phyloP scores from a whole-genome alignment of 1,140 invertebrate species.

The Helicoverpa zea region DNA sequence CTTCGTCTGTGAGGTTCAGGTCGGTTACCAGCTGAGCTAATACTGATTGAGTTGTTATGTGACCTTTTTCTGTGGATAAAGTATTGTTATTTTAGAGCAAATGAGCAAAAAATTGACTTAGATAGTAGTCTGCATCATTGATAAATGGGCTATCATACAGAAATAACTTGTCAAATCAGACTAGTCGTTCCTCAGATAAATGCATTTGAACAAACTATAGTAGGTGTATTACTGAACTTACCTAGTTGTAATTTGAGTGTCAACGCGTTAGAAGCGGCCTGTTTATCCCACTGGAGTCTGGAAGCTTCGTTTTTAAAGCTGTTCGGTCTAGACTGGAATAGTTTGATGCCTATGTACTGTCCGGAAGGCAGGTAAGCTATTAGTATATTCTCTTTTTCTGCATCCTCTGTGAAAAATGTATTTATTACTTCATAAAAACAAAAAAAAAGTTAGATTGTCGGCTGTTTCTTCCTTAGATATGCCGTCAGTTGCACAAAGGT shows the following conservation, averaged over 20 bases:
- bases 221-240: too few relatives aligned
- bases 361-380: constrained; percentile 87
- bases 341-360: constrained; percentile 88
- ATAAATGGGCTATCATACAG: too few relatives aligned
- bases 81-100: constrained; percentile 7
- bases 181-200: too few relatives aligned
- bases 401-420: constrained; percentile 58
- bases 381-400: constrained; percentile 83
- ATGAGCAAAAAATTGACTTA: too few relatives aligned
- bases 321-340: constrained; percentile 73
- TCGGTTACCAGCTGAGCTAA: constrained; percentile 88
- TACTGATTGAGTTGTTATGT: constrained; percentile 88
- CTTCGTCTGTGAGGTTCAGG: constrained; percentile 83
- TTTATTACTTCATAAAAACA: too few relatives aligned
- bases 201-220: too few relatives aligned
- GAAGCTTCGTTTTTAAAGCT: constrained; percentile 83
- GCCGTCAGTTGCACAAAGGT: too few relatives aligned
- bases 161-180: too few relatives aligned
- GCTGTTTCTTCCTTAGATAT: too few relatives aligned
- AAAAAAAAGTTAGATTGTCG: too few relatives aligned
- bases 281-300: constrained; percentile 88
- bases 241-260: constrained; percentile 88
- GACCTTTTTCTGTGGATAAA: constrained; percentile 86
- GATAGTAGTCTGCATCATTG: too few relatives aligned
- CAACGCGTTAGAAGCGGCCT: constrained; percentile 87